Evolutionary conservation across 2,888 invertebrate species (phyloP), one percentile per base, ranked within the genome.

Genomic region (Chydorus sphaericus): DNA sequence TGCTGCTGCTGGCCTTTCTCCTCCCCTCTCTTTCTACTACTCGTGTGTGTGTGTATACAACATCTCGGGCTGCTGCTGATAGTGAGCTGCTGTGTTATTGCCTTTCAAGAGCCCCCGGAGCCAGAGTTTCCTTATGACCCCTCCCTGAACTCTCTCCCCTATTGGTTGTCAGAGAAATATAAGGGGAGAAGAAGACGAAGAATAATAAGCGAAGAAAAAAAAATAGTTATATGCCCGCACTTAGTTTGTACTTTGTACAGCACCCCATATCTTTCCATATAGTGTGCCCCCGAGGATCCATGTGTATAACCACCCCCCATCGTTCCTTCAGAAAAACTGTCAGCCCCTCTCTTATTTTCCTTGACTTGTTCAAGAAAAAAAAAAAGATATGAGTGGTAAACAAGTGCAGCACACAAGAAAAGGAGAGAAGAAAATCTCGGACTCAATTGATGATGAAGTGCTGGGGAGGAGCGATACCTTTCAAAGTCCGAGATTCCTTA

Each of bases 171-270:
- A 44, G 33, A 44, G 44, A 16, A 23, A 44, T n/a, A 44, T 20
- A 16, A n/a, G 44, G 44, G 28, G n/a, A n/a, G 44, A 44, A 23
- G 26, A 26, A 33, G 33, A 33, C 8, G 33, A 33, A 33, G 33
- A 33, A 33, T 11, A 14, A 44, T 4, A 39, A 20, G 16, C 4
- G 44, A 8, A 26, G 23, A 4, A 11, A 23, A 26, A 28, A 26
- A 28, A 26, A 28, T 44, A 23, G 44, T 44, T 44, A 44, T 28
- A n/a, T n/a, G n/a, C 44, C 44, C 44, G 44, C 44, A 44, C 44
- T 44, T 44, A 44, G 33, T 33, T 14, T 10, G 33, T 33, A 33
- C 33, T 14, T 14, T 14, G 16, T n/a, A 18, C 26, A 23, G 10
- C 26, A 44, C 26, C n/a, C 20, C 44, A 20, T 23, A 11, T 44